Percentiles rank a stretch among this genome's conserved stretches.
Evolutionary conservation across 2,888 invertebrate species (phyloP).

Genomic region (Epinotia nisella): DNA sequence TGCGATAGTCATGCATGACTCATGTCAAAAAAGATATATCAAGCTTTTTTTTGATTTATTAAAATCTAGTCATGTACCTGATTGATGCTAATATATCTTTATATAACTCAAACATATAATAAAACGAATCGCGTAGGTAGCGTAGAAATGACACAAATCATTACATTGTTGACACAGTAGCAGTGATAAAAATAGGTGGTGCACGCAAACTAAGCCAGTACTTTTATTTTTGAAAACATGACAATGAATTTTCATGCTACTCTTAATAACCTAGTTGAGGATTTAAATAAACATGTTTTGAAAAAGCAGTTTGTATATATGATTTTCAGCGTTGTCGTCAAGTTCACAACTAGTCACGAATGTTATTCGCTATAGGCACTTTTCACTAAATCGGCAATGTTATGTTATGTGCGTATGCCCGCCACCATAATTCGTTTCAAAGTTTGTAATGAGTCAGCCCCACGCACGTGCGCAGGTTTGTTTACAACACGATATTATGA

Average conservation of each 20-base stretch:
- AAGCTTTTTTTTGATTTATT: constrained; percentile 2
- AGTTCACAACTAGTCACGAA: constrained; percentile 7
- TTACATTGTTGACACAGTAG: constrained; percentile 54
- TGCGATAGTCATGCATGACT: not conserved
- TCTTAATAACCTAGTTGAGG: no score
- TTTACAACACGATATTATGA: constrained; percentile 75
- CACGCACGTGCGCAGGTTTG: constrained; percentile 73
- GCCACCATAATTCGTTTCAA: constrained; percentile 60
- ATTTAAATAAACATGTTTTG: not conserved
- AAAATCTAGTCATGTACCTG: constrained; percentile 14
- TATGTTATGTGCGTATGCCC: constrained; percentile 58
- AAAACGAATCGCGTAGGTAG: constrained; percentile 63
- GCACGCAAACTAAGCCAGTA: not conserved
- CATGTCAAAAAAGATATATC: not conserved
- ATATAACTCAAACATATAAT: constrained; percentile 52
- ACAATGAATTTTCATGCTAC: not conserved
- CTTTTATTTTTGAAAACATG: not conserved
- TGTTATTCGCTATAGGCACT: not conserved
- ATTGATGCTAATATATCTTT: constrained; percentile 24
- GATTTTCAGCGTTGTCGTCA: not conserved
- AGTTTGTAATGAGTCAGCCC: constrained; percentile 51
- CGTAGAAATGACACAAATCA: constrained; percentile 62
- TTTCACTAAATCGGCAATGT: constrained; percentile 51
- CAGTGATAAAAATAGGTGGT: constrained; percentile 40
- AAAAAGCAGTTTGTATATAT: not conserved